These are phyloP conservation scores for Amphipyra berbera DNA, from an alignment of 2,888 invertebrate species.

Conservation along the genomic window DNA sequence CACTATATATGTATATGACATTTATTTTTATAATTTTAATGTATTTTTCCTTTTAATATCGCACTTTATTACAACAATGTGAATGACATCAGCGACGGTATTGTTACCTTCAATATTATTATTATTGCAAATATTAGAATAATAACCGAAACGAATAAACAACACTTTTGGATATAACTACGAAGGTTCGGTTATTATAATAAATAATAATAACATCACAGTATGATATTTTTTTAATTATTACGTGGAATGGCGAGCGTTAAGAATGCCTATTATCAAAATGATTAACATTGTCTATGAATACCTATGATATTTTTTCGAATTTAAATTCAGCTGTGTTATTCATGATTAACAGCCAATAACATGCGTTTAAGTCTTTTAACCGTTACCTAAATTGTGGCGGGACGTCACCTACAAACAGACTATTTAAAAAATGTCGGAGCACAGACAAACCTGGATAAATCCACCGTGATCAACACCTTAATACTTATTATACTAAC, in stretches of 20 bases:
- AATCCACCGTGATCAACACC: slow-evolving; percentile 44
- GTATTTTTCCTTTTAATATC: slow-evolving; percentile 26
- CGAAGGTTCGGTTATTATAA: neutral
- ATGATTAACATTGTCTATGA: neutral
- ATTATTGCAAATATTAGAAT: slow-evolving; percentile 21
- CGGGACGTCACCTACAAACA: slow-evolving; percentile 58
- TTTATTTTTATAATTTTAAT: slow-evolving; percentile 6
- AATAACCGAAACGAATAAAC: slow-evolving; percentile 19
- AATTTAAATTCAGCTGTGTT: too few species aligned
- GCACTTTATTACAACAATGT: slow-evolving; percentile 16
- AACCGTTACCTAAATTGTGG: slow-evolving; percentile 61
- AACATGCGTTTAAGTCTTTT: slow-evolving; percentile 38
- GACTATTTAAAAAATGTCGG: slow-evolving; percentile 63
- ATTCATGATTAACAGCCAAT: slow-evolving; percentile 19
- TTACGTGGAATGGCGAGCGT: neutral
- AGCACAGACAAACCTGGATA: slow-evolving; percentile 65
- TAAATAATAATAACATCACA: slow-evolving; percentile 6
- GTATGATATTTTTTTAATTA: slow-evolving; percentile 1
- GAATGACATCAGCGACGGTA: slow-evolving; percentile 34
- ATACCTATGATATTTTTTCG: too few species aligned
- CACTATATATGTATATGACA: slow-evolving; percentile 2
- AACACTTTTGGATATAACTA: neutral
- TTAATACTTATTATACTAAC: slow-evolving; percentile 41
- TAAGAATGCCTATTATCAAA: neutral
- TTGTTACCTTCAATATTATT: slow-evolving; percentile 8